Evolutionary conservation across 2,113 vertebrate genomes (phyloP).

Genomic region (Eupsittula cactorum): DNA sequence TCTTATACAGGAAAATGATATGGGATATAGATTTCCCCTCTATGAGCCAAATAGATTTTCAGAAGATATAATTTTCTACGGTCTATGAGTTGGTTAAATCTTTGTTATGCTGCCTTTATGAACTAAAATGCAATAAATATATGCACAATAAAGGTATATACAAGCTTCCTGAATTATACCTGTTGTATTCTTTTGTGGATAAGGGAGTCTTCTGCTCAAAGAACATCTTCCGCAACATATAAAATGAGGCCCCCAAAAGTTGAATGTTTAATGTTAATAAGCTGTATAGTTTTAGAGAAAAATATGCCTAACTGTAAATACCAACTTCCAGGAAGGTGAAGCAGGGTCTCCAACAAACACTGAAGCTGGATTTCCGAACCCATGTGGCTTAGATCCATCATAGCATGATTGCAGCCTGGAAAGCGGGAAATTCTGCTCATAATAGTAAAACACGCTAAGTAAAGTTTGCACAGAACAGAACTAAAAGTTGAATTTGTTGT

Average conservation of each 20-base stretch:
- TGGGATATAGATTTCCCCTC: not conserved
- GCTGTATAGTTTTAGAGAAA: not conserved
- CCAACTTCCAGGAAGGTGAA: not conserved
- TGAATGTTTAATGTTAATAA: not conserved
- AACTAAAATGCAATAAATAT: constrained; percentile 4
- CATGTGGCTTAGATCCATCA: not conserved
- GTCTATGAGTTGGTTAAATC: not conserved
- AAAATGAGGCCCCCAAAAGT: not conserved
- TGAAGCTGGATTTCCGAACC: not conserved
- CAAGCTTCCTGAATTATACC: not conserved
- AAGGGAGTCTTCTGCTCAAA: not conserved
- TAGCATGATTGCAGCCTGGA: not conserved
- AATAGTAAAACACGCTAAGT: not conserved
- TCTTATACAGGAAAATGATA: not conserved
- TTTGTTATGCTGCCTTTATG: not conserved
- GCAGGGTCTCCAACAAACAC: not conserved
- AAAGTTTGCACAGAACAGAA: not conserved
- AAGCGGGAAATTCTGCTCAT: not conserved
- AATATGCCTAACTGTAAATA: not conserved
- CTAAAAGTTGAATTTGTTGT: not conserved
- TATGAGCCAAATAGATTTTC: not conserved
- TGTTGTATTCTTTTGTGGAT: not conserved
- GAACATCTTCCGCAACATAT: not conserved
- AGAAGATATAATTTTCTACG: not conserved
- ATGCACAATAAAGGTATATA: not conserved